Evolutionary conservation across 2,888 invertebrate genomes (phyloP).

Genomic region (Heliothis peltigera): DNA sequence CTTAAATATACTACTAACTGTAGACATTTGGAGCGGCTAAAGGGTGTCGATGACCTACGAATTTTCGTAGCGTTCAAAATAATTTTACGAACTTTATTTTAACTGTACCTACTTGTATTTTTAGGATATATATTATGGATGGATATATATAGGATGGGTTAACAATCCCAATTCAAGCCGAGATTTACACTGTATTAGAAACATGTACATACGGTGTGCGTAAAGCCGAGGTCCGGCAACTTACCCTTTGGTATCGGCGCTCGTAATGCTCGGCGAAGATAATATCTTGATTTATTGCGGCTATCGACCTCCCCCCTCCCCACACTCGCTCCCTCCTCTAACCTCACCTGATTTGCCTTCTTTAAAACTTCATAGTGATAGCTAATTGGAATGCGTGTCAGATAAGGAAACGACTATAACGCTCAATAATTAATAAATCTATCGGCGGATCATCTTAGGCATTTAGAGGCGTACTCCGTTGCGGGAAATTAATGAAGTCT

Average conservation of each 20-base stretch:
- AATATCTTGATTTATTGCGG: constrained; percentile 88
- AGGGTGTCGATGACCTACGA: not conserved
- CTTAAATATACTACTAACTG: not conserved
- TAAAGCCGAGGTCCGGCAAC: constrained; percentile 69
- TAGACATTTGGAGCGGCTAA: not conserved
- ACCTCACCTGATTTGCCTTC: constrained; percentile 68
- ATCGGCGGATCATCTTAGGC: constrained; percentile 80
- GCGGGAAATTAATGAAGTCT: constrained; percentile 88
- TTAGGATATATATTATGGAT: not conserved
- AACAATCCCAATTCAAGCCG: constrained; percentile 3
- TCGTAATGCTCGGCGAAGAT: constrained; percentile 84
- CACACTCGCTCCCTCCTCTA: constrained; percentile 54
- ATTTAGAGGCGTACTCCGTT: constrained; percentile 83
- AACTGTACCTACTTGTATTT: not conserved
- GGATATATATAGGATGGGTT: too few relatives aligned
- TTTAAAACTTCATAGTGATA: constrained; percentile 52
- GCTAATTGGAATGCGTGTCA: constrained; percentile 58
- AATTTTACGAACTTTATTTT: not conserved
- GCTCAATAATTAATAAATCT: constrained; percentile 86
- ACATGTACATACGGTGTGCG: constrained; percentile 52
- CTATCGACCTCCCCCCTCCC: constrained; percentile 74
- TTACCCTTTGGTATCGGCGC: constrained; percentile 82
- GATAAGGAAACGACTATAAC: constrained; percentile 72
- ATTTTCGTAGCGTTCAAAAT: not conserved
- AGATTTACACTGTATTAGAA: constrained; percentile 14